phyloP scores from a whole-genome alignment of 2,888 invertebrate species.

The Synergus laeviventris region DNA sequence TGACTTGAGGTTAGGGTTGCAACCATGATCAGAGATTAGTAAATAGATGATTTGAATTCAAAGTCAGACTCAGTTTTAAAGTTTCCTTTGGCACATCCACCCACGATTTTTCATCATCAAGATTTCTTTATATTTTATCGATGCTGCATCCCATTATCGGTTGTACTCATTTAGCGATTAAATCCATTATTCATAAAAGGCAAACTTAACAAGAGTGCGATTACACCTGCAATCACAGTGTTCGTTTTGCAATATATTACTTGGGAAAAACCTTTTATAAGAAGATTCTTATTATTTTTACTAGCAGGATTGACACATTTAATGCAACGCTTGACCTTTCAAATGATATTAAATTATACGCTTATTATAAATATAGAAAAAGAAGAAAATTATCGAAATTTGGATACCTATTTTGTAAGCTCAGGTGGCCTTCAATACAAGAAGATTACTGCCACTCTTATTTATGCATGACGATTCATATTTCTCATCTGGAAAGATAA shows the following conservation, averaged over 20 bases:
- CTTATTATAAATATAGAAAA: not conserved
- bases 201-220: not conserved
- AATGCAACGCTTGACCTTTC: not conserved
- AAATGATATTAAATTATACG: not conserved
- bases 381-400: not conserved
- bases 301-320: not conserved
- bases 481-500: not conserved
- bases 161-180: not conserved
- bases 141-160: not conserved
- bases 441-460: too few species aligned
- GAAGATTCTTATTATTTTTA: not conserved
- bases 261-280: not conserved
- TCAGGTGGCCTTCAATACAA: too few species aligned
- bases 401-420: not conserved
- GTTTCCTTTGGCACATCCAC: not conserved
- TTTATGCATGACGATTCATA: slow-evolving; percentile 15
- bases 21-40: not conserved
- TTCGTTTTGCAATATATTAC: not conserved
- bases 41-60: not conserved
- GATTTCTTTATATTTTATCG: not conserved
- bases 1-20: too few species aligned
- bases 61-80: not conserved
- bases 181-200: not conserved
- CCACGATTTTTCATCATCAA: not conserved
- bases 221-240: not conserved